Base-by-base conservation (phyloP, 1,140 invertebrate genomes). In the Hylaeus volcanicus region DNA sequence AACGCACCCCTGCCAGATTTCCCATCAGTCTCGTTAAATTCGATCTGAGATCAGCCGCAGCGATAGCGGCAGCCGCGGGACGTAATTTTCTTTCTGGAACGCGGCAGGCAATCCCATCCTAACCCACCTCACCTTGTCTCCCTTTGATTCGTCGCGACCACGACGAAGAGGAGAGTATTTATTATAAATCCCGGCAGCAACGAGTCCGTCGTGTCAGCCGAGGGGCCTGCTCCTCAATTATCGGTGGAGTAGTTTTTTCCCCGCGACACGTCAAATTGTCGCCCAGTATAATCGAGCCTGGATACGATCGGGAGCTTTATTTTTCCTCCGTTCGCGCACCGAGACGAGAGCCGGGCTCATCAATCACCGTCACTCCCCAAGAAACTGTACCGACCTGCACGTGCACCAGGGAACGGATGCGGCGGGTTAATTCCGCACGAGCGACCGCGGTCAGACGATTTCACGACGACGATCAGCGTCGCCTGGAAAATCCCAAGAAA, bases 181-280 rank as follows among this genome's bases (percentile, higher is more conserved):
- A 37, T 58, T 65, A 69, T 58, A 65, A 65, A 64, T 55, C 69
- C 6, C 26, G 3, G 26, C 37, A n/a, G 8, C 14, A 11, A n/a
- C 14, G 60, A 65, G 15, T 45, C 15, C 43, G 48, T 4, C 37
- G 58, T 37, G 58, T 53, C 55, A 9, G 8, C 3, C 26, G 9
- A 8, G 66, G 15, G 60, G 51, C 48, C 61, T 66, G 60, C 63
- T 43, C 11, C 84, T 77, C 78, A 60, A 85, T 85, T 81, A 85
- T 79, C 79, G 74, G 61, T 65, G 58, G 41, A 72, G 41, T 76
- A 73, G 70, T 85, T 85, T 85, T 85, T 82, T 26, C 26, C 74
- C 69, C 84, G 83, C 78, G 82, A 81, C 82, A 48, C 82, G 84
- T 85, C 77, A 76, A 85, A 85, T 85, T 61, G 84, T 81, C 84